phyloP scores from a whole-genome alignment of 2,113 vertebrate genomes.

The Tragelaphus scriptus region DNA sequence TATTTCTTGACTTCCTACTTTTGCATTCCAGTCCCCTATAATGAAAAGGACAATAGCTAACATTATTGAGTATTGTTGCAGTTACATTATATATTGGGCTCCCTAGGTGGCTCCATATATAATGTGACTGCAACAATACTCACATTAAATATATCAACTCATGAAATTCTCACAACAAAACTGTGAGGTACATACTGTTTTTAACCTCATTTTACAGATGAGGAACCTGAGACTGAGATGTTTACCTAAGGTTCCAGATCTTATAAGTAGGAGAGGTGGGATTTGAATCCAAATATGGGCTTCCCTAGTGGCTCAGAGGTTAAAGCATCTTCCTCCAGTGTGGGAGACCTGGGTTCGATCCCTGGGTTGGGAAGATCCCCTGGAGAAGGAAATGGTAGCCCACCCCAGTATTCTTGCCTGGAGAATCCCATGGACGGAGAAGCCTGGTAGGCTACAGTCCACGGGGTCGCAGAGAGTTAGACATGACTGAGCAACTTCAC shows the following conservation, averaged over 20 bases:
- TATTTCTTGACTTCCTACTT: neutral
- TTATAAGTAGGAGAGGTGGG: neutral
- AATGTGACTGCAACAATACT: neutral
- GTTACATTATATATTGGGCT: neutral
- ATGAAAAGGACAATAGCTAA: neutral
- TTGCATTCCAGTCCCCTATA: neutral
- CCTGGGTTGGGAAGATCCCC: too few species aligned
- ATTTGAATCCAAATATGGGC: neutral
- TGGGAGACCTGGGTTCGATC: fast-evolving
- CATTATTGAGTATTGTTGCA: neutral
- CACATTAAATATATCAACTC: neutral
- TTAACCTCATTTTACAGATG: neutral
- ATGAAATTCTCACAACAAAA: neutral
- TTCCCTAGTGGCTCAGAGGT: too few species aligned
- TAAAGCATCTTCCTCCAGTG: too few species aligned
- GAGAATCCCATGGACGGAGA: too few species aligned
- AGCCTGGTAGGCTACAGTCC: too few species aligned
- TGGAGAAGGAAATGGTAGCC: too few species aligned
- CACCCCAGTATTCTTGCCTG: too few species aligned
- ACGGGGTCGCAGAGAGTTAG: fast-evolving
- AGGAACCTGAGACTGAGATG: neutral
- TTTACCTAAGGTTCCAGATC: neutral
- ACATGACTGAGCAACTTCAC: too few species aligned
- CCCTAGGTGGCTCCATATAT: neutral
- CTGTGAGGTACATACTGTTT: neutral